Percentiles rank a stretch among this genome's conserved stretches.
Conservation (phyloP, 2,888 invertebrate species). For the Trichogramma evanescens region DNA sequence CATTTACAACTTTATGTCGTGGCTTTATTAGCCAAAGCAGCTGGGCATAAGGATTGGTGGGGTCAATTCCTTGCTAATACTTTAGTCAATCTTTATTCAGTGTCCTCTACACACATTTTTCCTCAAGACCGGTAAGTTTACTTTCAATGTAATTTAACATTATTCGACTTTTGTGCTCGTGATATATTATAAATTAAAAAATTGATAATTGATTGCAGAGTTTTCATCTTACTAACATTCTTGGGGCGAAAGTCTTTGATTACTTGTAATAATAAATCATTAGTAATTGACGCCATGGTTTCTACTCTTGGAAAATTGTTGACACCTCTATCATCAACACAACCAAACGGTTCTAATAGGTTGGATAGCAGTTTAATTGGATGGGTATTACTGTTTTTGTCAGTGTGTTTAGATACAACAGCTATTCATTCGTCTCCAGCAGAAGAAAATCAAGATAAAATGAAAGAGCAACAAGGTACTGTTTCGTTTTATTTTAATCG, state of each 20-base stretch:
- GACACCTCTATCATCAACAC: slow-evolving; percentile 48
- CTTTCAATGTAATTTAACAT: neutral
- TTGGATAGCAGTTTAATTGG: slow-evolving; percentile 51
- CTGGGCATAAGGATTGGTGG: slow-evolving; percentile 78
- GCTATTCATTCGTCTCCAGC: slow-evolving; percentile 30
- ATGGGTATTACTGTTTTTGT: slow-evolving; percentile 70
- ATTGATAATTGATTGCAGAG: slow-evolving; percentile 49
- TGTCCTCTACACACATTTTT: slow-evolving; percentile 69
- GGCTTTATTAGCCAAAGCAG: slow-evolving; percentile 70
- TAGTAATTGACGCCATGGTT: slow-evolving; percentile 59
- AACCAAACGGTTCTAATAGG: slow-evolving; percentile 30
- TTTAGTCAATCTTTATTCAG: slow-evolving; percentile 70
- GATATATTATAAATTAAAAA: neutral
- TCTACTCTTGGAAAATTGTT: slow-evolving; percentile 56
- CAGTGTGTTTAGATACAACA: slow-evolving; percentile 59
- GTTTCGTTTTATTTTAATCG: neutral
- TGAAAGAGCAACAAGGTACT: slow-evolving; percentile 43
- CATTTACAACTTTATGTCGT: slow-evolving; percentile 72
- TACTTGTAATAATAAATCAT: slow-evolving; percentile 51
- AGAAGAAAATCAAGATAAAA: slow-evolving; percentile 42
- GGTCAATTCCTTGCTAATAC: slow-evolving; percentile 82
- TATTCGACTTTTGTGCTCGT: neutral
- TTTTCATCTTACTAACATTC: slow-evolving; percentile 79
- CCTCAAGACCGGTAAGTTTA: slow-evolving; percentile 72
- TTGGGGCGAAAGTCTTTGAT: slow-evolving; percentile 68